phyloP scores from a whole-genome alignment of 2,113 vertebrate genomes.

The Nanorana parkeri region DNA sequence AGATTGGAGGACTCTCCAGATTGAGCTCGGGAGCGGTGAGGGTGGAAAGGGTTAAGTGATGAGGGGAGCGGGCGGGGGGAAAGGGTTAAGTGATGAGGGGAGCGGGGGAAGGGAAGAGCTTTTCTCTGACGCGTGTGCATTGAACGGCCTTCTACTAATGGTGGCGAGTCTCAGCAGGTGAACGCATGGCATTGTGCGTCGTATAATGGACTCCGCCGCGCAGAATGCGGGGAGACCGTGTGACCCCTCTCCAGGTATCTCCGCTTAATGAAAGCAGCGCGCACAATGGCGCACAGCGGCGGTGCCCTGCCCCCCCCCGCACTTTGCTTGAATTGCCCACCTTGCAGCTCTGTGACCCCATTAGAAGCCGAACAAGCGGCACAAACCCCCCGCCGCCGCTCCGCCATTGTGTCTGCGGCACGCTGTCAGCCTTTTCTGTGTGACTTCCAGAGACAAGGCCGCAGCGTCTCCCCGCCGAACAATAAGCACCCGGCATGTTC shows the following conservation, averaged over 20 bases:
- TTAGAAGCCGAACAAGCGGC: constrained; percentile 3
- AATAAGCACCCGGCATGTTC: background rate
- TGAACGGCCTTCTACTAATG: constrained; percentile 12
- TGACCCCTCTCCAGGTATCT: constrained; percentile 34
- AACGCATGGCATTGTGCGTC: background rate
- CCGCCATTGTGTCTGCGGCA: background rate
- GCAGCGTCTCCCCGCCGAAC: no score
- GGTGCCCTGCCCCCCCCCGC: background rate
- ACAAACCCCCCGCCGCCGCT: background rate
- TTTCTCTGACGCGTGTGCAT: background rate
- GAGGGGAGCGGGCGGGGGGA: background rate
- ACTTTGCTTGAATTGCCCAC: constrained; percentile 13
- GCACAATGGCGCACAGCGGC: background rate
- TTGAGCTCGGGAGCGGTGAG: background rate
- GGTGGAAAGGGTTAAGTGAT: constrained; percentile 28
- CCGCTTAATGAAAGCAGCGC: constrained; percentile 15
- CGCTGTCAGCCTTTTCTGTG: constrained; percentile 16
- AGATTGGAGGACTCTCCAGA: background rate
- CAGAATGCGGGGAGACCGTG: constrained; percentile 9
- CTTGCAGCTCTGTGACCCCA: constrained; percentile 34
- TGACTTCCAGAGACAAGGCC: background rate
- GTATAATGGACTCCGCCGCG: background rate
- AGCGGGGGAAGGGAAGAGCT: background rate
- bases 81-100: constrained; percentile 19
- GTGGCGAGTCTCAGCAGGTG: constrained; percentile 13